Evolutionary conservation across 1,140 invertebrate genomes (phyloP), one percentile per base, ranked within the genome.

Genomic region (Alviniconcha marisindica): DNA sequence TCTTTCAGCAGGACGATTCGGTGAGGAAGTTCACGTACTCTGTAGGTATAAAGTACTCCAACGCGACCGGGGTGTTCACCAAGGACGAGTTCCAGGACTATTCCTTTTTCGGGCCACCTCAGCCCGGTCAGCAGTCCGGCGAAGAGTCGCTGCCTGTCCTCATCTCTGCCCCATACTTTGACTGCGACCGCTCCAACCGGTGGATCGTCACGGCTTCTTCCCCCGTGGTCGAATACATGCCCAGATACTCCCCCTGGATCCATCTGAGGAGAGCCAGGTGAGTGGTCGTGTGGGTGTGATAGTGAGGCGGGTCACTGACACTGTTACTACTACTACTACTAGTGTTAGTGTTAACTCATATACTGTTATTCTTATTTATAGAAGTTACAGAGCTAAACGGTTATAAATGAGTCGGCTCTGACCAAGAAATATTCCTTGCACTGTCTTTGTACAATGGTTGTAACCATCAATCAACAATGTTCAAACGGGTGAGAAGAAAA

Each of bases 221-320:
- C 79, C 98, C 98, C 1, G 96, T 99, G 76, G 97, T 97, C 73
- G 98, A 99, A 93, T 97, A 98, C 81, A 98, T 97, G 94, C 98
- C 98, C 10, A 94, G 98, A 66, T 98, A 99, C 91, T 88, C 88
- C 15, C 96, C 96, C 86, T 99, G 97, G 92, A 95, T 97, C 88
- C 98, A 99, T 93, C 96, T 99, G 90, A 97, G 99, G 94, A 98
- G 98, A 93, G 97, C 98, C 44, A 98, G 96, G 96, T 98, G 95
- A 95, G 95, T 90, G 94, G 56, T 24, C 24, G 31, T 42, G 63
- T 73, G 42, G n/a, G n/a, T n/a, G n/a, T n/a, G n/a, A n/a, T n/a
- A n/a, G n/a, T n/a, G n/a, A n/a, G n/a, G n/a, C n/a, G n/a, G n/a
- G n/a, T n/a, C n/a, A n/a, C n/a, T n/a, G n/a, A n/a, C n/a, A n/a